phyloP scores from a whole-genome alignment of 2,797 vertebrate species.

The Pitangus sulphuratus region DNA sequence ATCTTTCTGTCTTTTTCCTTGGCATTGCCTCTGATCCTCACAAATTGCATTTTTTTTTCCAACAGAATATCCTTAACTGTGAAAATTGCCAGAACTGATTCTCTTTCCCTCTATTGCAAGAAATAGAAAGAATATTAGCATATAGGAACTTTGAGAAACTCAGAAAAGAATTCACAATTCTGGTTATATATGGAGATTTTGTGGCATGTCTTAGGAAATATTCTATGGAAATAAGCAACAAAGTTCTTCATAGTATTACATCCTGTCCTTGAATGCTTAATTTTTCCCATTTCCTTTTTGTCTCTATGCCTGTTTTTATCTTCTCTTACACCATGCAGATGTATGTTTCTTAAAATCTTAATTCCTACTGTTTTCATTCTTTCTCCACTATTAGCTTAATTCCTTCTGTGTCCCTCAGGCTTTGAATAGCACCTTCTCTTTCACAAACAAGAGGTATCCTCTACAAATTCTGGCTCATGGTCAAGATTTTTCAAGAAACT shows the following conservation, averaged over 20 bases:
- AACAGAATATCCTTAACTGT: background rate
- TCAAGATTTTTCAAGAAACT: background rate
- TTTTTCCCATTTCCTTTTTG: background rate
- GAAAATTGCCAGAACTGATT: background rate
- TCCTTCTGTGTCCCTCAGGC: background rate
- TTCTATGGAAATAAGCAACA: background rate
- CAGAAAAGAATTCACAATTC: background rate
- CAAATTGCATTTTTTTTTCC: background rate
- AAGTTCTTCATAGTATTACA: background rate
- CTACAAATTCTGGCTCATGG: background rate
- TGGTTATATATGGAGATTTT: background rate
- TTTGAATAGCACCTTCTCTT: background rate
- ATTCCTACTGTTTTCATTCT: background rate
- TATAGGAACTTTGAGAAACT: background rate
- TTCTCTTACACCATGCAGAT: background rate
- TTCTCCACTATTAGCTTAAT: background rate
- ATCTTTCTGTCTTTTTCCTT: background rate
- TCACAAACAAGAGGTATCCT: background rate
- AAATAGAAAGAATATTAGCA: background rate
- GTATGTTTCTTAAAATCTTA: background rate
- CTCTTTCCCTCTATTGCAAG: background rate
- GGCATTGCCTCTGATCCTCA: background rate
- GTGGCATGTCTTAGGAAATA: background rate
- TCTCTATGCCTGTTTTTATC: background rate
- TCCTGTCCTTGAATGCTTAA: background rate